These are phyloP conservation scores for Gallinago jamesoni DNA, from an alignment of 2,113 vertebrate species.

Conservation along the genomic window DNA sequence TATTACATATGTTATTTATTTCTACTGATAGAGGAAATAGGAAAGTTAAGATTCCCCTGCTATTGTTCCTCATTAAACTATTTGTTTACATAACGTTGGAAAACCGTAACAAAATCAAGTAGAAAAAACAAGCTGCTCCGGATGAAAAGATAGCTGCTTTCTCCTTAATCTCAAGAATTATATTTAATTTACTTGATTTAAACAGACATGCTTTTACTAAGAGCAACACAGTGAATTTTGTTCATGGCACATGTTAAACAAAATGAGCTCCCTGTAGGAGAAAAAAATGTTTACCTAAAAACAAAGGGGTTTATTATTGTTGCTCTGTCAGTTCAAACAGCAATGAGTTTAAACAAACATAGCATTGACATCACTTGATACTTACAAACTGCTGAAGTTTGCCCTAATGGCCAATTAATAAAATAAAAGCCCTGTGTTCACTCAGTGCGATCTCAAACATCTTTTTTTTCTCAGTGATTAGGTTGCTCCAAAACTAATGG, in stretches of 20 bases:
- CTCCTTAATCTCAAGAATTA: constrained; percentile 58
- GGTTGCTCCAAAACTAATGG: constrained; percentile 36
- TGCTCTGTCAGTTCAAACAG: constrained; percentile 63
- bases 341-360: constrained; percentile 48
- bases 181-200: constrained; percentile 56
- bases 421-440: constrained; percentile 53
- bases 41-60: constrained; percentile 10
- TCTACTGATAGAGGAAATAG: constrained; percentile 2
- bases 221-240: constrained; percentile 9
- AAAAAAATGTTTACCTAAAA: constrained; percentile 65
- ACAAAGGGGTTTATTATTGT: constrained; percentile 59
- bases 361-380: neutral
- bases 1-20: constrained; percentile 10
- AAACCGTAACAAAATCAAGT: constrained; percentile 29
- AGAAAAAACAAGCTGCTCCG: constrained; percentile 26
- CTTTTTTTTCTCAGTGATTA: constrained; percentile 36
- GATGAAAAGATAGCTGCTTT: constrained; percentile 23
- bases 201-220: constrained; percentile 54
- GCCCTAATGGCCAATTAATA: constrained; percentile 52
- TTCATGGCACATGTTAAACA: constrained; percentile 33
- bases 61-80: constrained; percentile 30
- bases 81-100: constrained; percentile 7
- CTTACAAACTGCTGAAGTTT: constrained; percentile 5
- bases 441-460: neutral
- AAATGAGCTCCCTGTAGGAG: constrained; percentile 39